A percentile compares a stretch with the other conserved stretches of the same genome.
Evolutionary conservation across 2,888 invertebrate species (phyloP).

Genomic region (Homarus gammarus): DNA sequence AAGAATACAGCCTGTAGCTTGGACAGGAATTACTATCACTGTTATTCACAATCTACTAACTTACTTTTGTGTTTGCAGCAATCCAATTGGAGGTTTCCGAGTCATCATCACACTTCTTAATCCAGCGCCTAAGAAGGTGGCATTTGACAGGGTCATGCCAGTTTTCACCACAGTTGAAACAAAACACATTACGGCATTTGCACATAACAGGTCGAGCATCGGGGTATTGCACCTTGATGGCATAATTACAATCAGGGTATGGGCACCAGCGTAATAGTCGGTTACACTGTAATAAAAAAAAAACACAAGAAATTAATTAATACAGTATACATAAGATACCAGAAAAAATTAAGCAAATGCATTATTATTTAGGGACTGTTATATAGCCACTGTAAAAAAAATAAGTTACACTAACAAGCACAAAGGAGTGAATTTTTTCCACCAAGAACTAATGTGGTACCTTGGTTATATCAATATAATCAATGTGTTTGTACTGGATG

Average conservation of each 20-base stretch:
- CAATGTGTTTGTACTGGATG: too few species aligned
- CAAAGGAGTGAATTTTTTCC: too few species aligned
- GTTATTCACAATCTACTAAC: background rate
- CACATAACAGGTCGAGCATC: conserved; percentile 95
- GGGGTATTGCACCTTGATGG: conserved; percentile 86
- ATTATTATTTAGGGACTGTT: too few species aligned
- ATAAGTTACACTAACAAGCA: too few species aligned
- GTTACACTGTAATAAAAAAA: conserved; percentile 87
- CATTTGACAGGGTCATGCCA: conserved; percentile 99
- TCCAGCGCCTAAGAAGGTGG: conserved; percentile 94
- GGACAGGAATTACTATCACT: background rate
- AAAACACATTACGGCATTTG: conserved; percentile 94
- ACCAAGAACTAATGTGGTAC: too few species aligned
- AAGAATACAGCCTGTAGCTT: background rate
- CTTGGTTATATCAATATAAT: too few species aligned
- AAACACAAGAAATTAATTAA: too few species aligned
- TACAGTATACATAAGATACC: too few species aligned
- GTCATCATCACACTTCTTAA: conserved; percentile 99
- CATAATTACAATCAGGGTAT: conserved; percentile 97
- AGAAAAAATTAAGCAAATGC: too few species aligned
- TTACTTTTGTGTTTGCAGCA: conserved; percentile 96
- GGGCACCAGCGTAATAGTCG: conserved; percentile 98
- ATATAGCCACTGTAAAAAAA: too few species aligned
- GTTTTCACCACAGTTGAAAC: conserved; percentile 96
- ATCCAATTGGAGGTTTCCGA: conserved; percentile 99